phyloP scores from a whole-genome alignment of 2,113 vertebrate genomes.

The Cygnus buccinator region DNA sequence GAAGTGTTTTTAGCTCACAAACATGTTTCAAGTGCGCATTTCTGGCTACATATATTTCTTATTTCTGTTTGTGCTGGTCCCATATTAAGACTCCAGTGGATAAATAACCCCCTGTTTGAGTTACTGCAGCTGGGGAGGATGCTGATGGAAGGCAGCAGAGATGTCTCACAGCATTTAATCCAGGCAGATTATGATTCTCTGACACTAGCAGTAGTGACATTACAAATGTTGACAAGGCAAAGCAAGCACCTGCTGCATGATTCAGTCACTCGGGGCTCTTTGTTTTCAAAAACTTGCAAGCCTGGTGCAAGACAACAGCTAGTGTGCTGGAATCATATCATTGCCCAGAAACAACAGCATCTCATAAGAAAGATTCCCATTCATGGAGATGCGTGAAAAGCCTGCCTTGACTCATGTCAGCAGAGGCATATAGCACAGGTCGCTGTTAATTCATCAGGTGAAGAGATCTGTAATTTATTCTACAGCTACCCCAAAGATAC shows the following conservation, averaged over 20 bases:
- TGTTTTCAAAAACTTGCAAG: neutral
- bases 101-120: neutral
- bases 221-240: neutral
- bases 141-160: neutral
- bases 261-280: neutral
- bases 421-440: neutral
- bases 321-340: neutral
- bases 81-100: neutral
- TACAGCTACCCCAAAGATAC: neutral
- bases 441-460: neutral
- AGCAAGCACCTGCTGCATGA: neutral
- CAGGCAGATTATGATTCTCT: neutral
- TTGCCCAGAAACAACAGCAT: neutral
- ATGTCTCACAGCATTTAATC: neutral
- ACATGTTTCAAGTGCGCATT: neutral
- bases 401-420: neutral
- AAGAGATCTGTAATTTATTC: neutral
- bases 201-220: neutral
- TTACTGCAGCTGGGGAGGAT: neutral
- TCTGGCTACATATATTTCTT: neutral
- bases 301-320: neutral
- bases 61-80: neutral
- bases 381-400: neutral
- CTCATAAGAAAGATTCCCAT: neutral
- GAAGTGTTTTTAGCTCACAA: neutral